phyloP scores from a whole-genome alignment of 2,113 vertebrate genomes.

The Marcusenius ussheri region DNA sequence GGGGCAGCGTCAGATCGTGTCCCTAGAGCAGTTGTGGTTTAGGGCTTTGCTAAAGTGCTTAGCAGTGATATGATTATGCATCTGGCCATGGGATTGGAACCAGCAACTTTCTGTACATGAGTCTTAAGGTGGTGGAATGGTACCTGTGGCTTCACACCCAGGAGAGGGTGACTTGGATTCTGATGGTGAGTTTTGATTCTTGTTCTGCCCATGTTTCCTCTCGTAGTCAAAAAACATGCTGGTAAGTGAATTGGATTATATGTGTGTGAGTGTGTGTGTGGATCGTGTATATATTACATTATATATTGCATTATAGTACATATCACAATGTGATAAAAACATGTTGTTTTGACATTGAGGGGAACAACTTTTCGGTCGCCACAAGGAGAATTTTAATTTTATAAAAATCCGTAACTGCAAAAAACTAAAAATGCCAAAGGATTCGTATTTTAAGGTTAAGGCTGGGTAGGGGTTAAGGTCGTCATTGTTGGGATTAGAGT shows the following conservation, averaged over 20 bases:
- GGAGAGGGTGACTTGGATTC: background rate
- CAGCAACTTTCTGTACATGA: background rate
- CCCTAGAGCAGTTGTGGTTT: background rate
- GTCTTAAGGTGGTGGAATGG: background rate
- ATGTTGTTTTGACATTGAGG: background rate
- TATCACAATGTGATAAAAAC: background rate
- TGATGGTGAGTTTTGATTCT: background rate
- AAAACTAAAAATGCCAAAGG: background rate
- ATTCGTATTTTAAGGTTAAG: background rate
- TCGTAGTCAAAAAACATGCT: background rate
- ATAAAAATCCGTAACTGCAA: background rate
- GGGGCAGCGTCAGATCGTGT: background rate
- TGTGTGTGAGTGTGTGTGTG: background rate
- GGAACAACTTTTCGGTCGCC: background rate
- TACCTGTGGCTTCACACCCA: background rate
- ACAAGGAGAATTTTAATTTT: background rate
- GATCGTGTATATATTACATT: background rate
- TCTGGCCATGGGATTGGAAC: background rate
- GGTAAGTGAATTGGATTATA: background rate
- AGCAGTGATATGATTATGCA: background rate
- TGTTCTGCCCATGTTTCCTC: background rate
- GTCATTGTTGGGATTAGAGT: background rate
- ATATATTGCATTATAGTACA: background rate
- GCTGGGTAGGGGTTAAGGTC: background rate
- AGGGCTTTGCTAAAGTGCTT: background rate